Conservation (phyloP, 2,113 vertebrate genomes). For the Podocnemis expansa region DNA sequence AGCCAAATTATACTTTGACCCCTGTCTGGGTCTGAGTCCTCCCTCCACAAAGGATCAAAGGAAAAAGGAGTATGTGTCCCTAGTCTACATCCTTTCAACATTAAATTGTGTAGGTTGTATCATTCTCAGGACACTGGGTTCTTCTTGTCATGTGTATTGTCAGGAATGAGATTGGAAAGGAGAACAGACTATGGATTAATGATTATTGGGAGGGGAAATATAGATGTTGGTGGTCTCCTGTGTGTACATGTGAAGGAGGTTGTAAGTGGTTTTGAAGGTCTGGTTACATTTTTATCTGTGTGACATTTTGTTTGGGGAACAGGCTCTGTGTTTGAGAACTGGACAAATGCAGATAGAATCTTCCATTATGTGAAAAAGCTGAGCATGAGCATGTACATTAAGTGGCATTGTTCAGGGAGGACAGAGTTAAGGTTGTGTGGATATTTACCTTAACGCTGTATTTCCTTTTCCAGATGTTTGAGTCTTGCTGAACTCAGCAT, state of each 20-base stretch:
- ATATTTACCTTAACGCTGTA: background rate
- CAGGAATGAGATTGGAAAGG: background rate
- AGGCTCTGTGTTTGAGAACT: background rate
- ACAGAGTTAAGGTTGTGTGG: background rate
- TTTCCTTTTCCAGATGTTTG: background rate
- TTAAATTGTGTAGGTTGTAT: background rate
- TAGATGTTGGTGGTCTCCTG: background rate
- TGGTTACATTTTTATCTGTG: background rate
- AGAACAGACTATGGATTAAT: background rate
- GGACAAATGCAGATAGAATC: background rate
- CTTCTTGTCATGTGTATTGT: background rate
- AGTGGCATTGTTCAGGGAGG: background rate
- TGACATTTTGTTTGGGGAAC: background rate
- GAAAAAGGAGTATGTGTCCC: background rate
- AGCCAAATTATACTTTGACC: too few relatives aligned
- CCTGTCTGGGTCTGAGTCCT: background rate
- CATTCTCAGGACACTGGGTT: background rate
- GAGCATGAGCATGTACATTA: too few relatives aligned
- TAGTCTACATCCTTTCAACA: background rate
- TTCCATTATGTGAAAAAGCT: background rate
- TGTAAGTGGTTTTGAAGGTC: background rate
- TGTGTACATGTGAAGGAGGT: background rate
- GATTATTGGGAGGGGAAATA: background rate
- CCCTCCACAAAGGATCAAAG: background rate
- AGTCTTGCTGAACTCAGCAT: background rate